Base-by-base conservation (phyloP, 2,888 invertebrate genomes). In the Machimus rusticus region DNA sequence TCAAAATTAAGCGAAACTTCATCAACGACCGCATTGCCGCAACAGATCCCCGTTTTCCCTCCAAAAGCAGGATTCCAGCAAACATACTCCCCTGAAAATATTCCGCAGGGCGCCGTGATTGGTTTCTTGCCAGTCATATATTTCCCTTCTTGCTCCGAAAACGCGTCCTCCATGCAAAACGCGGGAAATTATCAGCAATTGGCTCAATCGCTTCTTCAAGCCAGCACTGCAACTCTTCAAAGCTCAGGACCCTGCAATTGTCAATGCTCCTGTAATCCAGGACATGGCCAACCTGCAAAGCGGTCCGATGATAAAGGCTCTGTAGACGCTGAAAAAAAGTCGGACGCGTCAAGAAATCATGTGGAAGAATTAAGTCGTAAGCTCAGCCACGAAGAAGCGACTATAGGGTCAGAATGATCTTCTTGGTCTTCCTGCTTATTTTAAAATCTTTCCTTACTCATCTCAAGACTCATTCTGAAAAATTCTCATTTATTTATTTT, bases 71-170 rank as follows among this genome's bases (percentile, higher is more conserved):
- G 92, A 37, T 90, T 91, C 31, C 89, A 89, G 31, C 89, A 90
- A 31, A 89, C 89, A 88, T 91, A 92, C 88, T 91, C 93, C 84
- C 91, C 92, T 46, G 91, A 92, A 90, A 91, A 92, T 91, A 89
- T 93, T 91, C 91, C 95, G 0, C 94, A 94, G 90, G 95, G 95
- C 8, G 92, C 93, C 28, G 93, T 95, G 16, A 94, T 96, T 78
- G 96, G 95, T 79, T 96, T 95, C 89, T 94, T 96, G 89, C 96
- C 96, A 0, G 95, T 96, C 3, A 94, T 96, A 23, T 95, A 96
- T 90, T 94, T 95, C 89, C 96, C 96, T 1, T 94, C 94, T 90
- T 95, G 95, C 90, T 95, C 95, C 0, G 93, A 92, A 5, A 92
- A 92, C 39, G 82, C 81, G 82, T 91, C 92, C 39, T 88, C 88